Evolutionary conservation across 2,797 vertebrate species (phyloP).

Genomic region (Halcyon chelicuti): DNA sequence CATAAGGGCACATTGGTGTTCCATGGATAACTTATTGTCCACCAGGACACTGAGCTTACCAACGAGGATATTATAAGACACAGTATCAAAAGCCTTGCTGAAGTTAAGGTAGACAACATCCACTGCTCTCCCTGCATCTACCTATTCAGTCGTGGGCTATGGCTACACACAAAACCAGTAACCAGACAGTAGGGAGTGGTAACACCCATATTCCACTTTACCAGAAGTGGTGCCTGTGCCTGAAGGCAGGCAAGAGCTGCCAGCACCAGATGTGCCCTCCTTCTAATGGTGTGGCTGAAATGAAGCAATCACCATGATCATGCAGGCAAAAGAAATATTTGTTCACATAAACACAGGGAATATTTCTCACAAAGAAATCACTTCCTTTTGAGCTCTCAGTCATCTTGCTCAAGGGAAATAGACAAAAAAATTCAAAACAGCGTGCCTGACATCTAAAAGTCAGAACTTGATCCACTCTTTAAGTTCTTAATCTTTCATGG

Average conservation of each 20-base stretch:
- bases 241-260: not conserved
- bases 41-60: too few species aligned
- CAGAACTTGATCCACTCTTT: not conserved
- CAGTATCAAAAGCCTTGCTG: too few species aligned
- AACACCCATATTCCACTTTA: not conserved
- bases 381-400: not conserved
- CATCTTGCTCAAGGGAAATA: not conserved
- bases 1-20: too few species aligned
- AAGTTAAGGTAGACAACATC: too few species aligned
- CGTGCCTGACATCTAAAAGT: not conserved
- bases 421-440: not conserved
- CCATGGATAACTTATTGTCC: too few species aligned
- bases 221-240: not conserved
- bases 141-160: not conserved
- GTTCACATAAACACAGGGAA: not conserved
- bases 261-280: accelerated
- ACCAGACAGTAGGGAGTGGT: not conserved
- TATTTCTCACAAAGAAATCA: not conserved
- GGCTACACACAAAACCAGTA: not conserved
- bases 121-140: too few species aligned
- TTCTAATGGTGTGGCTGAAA: not conserved
- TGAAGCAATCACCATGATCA: accelerated
- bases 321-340: not conserved
- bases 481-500: not conserved
- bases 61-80: too few species aligned